Base-by-base conservation (phyloP, 2,797 vertebrate genomes). In the Nasua narica region DNA sequence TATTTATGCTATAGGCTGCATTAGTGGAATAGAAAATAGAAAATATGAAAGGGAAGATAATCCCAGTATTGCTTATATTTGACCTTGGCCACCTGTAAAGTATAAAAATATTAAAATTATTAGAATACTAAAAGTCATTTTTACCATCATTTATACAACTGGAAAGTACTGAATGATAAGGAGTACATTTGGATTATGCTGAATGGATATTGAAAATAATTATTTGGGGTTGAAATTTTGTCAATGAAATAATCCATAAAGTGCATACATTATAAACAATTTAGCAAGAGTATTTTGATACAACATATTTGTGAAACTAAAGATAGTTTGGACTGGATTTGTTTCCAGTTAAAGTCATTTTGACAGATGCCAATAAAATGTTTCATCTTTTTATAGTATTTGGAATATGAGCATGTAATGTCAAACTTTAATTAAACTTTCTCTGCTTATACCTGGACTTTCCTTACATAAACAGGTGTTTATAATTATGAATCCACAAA, bases 271-370 rank as follows among this genome's bases (percentile, higher is more conserved):
- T 52, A 70, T 90, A 82, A 94, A 10, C 82, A 81, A 92, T 81
- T 79, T 84, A 67, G 32, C 10, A 67, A 43, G 70, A 89, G 9
- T 70, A 88, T 90, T 87, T 92, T 69, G 32, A 74, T 90, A 60
- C 46, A 60, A 60, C 94, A 1, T 95, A 54, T 76, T 78, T 65
- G 7, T 92, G 81, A 92, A 95, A 90, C 46, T 85, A 94, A 90
- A 78, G 35, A 46, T 65, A 92, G 29, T 76, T 90, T 90, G 13
- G 5, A 50, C 18, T 95, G 74, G 9, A 29, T 90, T 96, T 95
- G 52, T 95, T 96, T 92, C 50, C 35, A 58, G 0, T 86, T 95
- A 87, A 94, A 74, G 94, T 96, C 15, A 92, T 92, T 78, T 92
- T 92, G 87, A 67, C 54, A 85, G 76, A 94, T 48, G 40, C 35